phyloP scores from a whole-genome alignment of 1,140 invertebrate species.

The Euura lappo region DNA sequence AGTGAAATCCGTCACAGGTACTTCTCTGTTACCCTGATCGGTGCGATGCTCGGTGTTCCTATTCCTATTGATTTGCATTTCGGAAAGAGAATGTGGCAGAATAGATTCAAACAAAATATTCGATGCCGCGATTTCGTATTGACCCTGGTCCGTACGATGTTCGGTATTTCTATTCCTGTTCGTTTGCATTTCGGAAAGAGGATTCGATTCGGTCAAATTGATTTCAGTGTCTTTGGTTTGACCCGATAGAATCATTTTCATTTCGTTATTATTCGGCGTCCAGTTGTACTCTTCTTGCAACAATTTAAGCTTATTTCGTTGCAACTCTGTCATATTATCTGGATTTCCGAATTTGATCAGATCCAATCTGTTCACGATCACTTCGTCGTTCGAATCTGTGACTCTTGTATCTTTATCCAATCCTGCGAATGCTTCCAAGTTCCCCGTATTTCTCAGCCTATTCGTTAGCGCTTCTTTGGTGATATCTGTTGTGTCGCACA shows the following conservation, averaged over 20 bases:
- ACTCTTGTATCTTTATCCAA: neutral
- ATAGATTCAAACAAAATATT: conserved; percentile 19
- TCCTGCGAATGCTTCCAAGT: neutral
- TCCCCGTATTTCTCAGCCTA: conserved; percentile 2
- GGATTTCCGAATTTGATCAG: conserved; percentile 27
- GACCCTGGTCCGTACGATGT: conserved; percentile 3
- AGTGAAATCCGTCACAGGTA: conserved; percentile 24
- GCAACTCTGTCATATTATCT: conserved; percentile 39
- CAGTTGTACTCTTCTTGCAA: conserved; percentile 42
- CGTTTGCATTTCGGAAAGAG: conserved; percentile 25
- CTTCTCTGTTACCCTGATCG: conserved; percentile 6
- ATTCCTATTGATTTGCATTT: conserved; percentile 30
- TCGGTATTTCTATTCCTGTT: conserved; percentile 25
- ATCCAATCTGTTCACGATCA: conserved; percentile 25
- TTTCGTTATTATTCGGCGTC: conserved; percentile 47
- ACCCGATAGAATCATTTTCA: conserved; percentile 15
- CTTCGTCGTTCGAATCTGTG: neutral
- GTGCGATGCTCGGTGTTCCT: conserved; percentile 9
- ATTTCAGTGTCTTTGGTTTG: conserved; percentile 22
- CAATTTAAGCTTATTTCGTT: conserved; percentile 39
- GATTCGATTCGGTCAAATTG: neutral
- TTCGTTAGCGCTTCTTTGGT: neutral
- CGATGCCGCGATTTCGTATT: conserved; percentile 7
- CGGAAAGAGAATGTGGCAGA: conserved; percentile 23
- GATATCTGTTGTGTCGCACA: conserved; percentile 3